Evolutionary conservation across 2,113 vertebrate genomes (phyloP).

Genomic region (Mugil cephalus): DNA sequence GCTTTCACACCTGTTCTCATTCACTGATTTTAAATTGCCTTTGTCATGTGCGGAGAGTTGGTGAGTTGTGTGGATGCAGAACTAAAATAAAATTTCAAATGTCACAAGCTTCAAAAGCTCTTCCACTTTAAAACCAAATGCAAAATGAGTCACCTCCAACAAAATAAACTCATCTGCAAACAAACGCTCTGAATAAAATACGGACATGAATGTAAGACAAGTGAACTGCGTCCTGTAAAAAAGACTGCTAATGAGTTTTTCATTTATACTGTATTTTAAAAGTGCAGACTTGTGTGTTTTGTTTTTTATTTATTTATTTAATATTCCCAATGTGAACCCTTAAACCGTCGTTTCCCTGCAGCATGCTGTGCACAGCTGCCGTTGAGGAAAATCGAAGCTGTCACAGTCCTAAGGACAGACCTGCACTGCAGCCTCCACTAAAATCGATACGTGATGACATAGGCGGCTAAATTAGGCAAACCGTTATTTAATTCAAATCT

Average conservation of each 20-base stretch:
- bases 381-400: slow-evolving; percentile 1
- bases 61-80: too few relatives aligned
- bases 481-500: background rate
- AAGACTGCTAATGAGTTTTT: too few relatives aligned
- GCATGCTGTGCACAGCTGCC: slow-evolving; percentile 17
- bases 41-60: too few relatives aligned
- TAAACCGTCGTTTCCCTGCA: background rate
- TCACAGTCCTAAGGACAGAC: background rate
- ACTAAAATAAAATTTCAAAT: too few relatives aligned
- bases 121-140: too few relatives aligned
- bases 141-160: too few relatives aligned
- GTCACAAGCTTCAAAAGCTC: too few relatives aligned
- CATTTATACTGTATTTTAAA: too few relatives aligned
- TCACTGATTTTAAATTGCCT: too few relatives aligned
- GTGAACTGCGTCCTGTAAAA: background rate
- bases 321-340: too few relatives aligned
- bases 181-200: background rate
- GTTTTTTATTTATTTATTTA: too few relatives aligned
- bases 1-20: too few relatives aligned
- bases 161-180: background rate
- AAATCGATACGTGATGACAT: background rate
- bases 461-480: background rate
- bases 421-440: background rate
- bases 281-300: background rate
- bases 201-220: background rate